Base-by-base conservation (phyloP, 2,113 vertebrate species). In the Mus spicilegus region DNA sequence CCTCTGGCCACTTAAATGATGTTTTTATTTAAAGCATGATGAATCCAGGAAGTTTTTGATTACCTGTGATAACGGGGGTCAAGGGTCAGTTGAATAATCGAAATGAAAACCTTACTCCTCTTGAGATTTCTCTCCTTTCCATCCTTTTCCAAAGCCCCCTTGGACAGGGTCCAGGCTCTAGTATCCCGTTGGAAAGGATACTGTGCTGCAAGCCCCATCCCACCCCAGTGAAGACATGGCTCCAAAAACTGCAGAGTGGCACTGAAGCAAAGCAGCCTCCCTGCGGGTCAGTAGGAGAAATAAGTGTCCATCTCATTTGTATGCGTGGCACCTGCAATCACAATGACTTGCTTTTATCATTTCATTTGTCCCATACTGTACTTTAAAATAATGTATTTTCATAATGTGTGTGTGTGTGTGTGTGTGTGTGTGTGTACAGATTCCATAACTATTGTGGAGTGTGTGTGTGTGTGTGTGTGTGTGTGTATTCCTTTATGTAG, bases 51-150 rank as follows among this genome's bases (percentile, higher is more conserved):
- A 61, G 86, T 17, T 95, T 93, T 36, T 96, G 72, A 89, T 96
- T 89, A 87, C 75, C 72, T 87, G 36, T 61, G 91, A 70, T 91
- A 75, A 80, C 61, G 76, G 63, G 39, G 86, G 94, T 89, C 93
- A 97, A 63, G 76, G 81, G 13, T 87, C 94, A 85, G 87, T 33
- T 22, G 93, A 87, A 75, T 89, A 46, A 97, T 78, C 82, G 93
- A 94, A 94, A 95, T 39, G 91, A 82, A 89, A 93, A 89, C 91
- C 91, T 80, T 11, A 26, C 65, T 95, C 85, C 84, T 49, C 58
- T 63, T 3, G 33, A 63, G 86, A 33, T 6, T n/a, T 73, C 87
- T 56, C 6, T 39, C 33, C 69, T n/a, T 89, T 58, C 51, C 75
- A 9, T 75, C 51, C n/a, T 36, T 39, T 84, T 26, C 76, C 6